These are phyloP conservation scores for Montipora sp. DNA, from an alignment of 64 coral and sea anemone species.

Conservation along the genomic window DNA sequence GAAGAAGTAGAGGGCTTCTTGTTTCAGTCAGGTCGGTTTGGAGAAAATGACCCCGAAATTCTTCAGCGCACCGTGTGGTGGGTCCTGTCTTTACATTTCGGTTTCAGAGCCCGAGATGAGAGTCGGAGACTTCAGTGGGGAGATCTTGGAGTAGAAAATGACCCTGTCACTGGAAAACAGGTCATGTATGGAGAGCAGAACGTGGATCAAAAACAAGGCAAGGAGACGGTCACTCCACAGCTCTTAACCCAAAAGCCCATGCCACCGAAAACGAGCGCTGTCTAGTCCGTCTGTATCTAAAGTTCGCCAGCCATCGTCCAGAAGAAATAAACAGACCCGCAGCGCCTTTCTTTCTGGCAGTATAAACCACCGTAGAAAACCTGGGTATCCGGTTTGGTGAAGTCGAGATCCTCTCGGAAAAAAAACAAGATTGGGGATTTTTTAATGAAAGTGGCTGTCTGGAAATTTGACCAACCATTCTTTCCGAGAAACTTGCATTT, in stretches of 20 bases:
- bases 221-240: constrained; percentile 21
- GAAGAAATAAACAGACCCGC: constrained; percentile 5
- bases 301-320: constrained; percentile 8
- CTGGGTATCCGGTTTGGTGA: constrained; percentile 20
- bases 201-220: constrained; percentile 14
- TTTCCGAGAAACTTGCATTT: constrained; percentile 19
- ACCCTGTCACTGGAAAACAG: neutral
- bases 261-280: constrained; percentile 27
- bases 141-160: neutral
- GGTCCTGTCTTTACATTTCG: constrained; percentile 54
- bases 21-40: constrained; percentile 41
- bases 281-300: constrained; percentile 7
- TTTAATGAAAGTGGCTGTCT: neutral
- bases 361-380: constrained; percentile 2
- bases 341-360: constrained; percentile 39
- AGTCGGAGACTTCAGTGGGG: constrained; percentile 9
- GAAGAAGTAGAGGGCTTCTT: constrained; percentile 27
- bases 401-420: constrained; percentile 22
- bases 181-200: neutral
- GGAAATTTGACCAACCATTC: constrained; percentile 29
- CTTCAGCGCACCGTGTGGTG: constrained; percentile 58
- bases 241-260: constrained; percentile 18
- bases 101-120: constrained; percentile 41
- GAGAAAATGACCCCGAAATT: constrained; percentile 5
- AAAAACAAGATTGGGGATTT: constrained; percentile 37